phyloP scores from a whole-genome alignment of 2,888 invertebrate species.

The Drosophila anomelani region DNA sequence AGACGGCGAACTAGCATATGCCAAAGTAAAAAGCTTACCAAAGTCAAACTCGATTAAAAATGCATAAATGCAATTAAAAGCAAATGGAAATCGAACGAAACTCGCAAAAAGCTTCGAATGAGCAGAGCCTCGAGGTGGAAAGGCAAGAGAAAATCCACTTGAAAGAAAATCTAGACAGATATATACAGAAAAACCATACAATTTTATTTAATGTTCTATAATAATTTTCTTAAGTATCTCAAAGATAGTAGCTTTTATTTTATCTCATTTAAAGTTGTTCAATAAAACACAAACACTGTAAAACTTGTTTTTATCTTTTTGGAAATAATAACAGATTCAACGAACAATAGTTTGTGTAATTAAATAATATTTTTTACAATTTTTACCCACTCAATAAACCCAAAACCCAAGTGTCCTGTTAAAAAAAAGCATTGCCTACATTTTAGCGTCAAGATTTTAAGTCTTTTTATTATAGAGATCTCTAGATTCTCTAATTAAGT shows the following conservation, averaged over 20 bases:
- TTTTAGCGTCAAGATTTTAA: background rate
- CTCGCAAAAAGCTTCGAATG: constrained; percentile 35
- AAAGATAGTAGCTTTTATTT: background rate
- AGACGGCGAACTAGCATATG: constrained; percentile 23
- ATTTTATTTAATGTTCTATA: background rate
- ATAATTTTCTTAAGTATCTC: too few relatives aligned
- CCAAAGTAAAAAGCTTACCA: constrained; percentile 42
- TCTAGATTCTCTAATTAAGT: background rate
- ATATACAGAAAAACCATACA: too few relatives aligned
- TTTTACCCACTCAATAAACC: background rate
- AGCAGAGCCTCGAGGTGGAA: constrained; percentile 5
- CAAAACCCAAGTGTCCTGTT: too few relatives aligned
- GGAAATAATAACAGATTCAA: background rate
- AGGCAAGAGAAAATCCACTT: constrained; percentile 12
- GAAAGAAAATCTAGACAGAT: background rate
- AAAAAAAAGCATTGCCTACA: constrained; percentile 2
- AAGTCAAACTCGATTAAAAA: constrained; percentile 59
- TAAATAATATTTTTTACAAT: background rate
- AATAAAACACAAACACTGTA: background rate
- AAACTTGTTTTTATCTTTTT: background rate
- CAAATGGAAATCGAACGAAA: constrained; percentile 49
- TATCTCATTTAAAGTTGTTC: background rate
- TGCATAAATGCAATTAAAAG: constrained; percentile 57
- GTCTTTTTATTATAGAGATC: background rate
- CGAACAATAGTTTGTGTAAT: too few relatives aligned